Base-by-base conservation (phyloP, 53 echinoderm and acorn worm genomes). In the Apostichopus leukothele region DNA sequence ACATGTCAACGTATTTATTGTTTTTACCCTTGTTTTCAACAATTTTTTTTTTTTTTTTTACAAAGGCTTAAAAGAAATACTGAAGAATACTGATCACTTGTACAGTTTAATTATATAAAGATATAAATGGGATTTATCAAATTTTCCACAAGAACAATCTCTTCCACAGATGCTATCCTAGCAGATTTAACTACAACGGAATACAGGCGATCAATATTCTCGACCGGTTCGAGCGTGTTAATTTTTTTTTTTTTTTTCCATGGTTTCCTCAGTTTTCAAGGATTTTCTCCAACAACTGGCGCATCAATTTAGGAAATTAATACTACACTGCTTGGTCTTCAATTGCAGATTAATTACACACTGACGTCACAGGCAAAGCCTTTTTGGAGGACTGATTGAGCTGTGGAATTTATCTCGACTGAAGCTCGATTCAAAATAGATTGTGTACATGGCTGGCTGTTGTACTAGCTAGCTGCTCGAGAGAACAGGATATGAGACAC, bases 261-360 rank as follows among this genome's bases (percentile, higher is more conserved):
- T 81, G 54, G 81, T 55, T 55, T 19, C 21, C 81, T 81, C 81
- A 53, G 81, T 81, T 81, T 81, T 81, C 81, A 81, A 81, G 81
- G 81, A 81, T 54, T 81, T 54, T 81, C 55, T 55, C 39, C 6
- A 81, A 81, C 81, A 81, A 81, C 81, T 81, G 81, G 81, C 54
- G 55, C 81, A 81, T 54, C 81, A 81, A 81, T 81, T 81, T 81
- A 81, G 81, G 55, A 81, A 81, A 81, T 81, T 81, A 81, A 81
- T 81, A 81, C 21, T 59, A 54, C 81, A 81, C 50, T 81, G 60
- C 55, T 81, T n/a, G 81, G 55, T 81, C 55, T 53, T 59, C 52
- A 81, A 53, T 81, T 81, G 55, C 81, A 81, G 81, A 81, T 81
- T 81, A 81, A 81, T 81, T 81, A 81, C 81, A 7, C 11, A 54